phyloP scores from a whole-genome alignment of 1,140 invertebrate genomes.

The Bombus confusus region DNA sequence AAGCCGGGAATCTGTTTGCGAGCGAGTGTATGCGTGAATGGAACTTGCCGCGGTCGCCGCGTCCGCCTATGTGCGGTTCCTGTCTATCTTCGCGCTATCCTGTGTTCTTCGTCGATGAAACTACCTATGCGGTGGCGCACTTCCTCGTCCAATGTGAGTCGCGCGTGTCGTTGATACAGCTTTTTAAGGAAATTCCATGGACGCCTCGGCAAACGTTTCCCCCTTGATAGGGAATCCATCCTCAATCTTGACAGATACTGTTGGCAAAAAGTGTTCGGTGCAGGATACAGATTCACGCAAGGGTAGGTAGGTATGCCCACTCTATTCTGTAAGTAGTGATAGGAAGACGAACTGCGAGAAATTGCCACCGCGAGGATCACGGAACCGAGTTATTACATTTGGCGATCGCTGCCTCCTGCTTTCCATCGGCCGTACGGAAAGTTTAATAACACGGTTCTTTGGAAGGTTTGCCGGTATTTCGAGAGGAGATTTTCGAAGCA shows the following conservation, averaged over 20 bases:
- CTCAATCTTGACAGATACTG: background rate
- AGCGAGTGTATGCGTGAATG: constrained; percentile 83
- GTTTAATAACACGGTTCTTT: constrained; percentile 47
- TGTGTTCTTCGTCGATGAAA: constrained; percentile 22
- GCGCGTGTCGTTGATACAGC: constrained; percentile 43
- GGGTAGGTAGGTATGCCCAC: background rate
- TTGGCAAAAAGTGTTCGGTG: background rate
- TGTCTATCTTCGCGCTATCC: constrained; percentile 48
- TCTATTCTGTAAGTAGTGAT: too few relatives aligned
- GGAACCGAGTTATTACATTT: constrained; percentile 45
- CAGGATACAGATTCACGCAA: background rate
- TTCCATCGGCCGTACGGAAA: background rate
- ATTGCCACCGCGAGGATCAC: constrained; percentile 35
- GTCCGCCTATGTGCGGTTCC: constrained; percentile 45
- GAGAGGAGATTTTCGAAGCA: background rate
- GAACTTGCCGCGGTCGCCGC: constrained; percentile 79
- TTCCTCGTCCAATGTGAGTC: background rate
- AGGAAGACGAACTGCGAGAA: background rate
- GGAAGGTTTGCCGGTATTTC: constrained; percentile 10
- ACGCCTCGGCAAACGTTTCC: too few relatives aligned
- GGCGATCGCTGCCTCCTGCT: constrained; percentile 14
- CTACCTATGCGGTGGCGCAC: constrained; percentile 34
- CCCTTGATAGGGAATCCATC: background rate
- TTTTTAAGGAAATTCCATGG: constrained; percentile 39
- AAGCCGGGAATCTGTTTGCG: constrained; percentile 83